A percentile compares a stretch with the other conserved stretches of the same genome.
phyloP scores from a whole-genome alignment of 2,113 vertebrate species.

The Ranitomeya imitator region DNA sequence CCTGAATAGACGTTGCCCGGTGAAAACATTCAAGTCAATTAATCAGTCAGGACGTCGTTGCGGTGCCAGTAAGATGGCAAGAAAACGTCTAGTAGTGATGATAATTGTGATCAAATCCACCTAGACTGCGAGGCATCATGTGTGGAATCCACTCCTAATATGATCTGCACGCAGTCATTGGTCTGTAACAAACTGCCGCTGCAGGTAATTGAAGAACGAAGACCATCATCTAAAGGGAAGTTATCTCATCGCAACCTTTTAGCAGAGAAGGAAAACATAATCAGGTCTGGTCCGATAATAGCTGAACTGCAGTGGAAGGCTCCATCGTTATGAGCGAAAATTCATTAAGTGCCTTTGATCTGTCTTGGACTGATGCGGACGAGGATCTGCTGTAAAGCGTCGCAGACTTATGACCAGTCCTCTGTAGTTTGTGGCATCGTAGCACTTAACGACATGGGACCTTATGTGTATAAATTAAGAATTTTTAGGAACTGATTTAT shows the following conservation, averaged over 20 bases:
- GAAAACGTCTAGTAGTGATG: background rate
- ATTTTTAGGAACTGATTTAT: no score
- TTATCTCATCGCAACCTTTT: background rate
- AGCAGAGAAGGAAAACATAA: background rate
- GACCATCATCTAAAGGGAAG: background rate
- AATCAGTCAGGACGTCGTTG: background rate
- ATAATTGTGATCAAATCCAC: conserved; percentile 33
- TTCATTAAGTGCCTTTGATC: conserved; percentile 4
- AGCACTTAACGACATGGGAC: background rate
- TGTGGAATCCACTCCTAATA: conserved; percentile 7
- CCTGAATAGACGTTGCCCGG: conserved; percentile 14
- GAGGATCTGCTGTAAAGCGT: background rate
- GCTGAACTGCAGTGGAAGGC: background rate
- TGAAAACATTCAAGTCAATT: conserved; percentile 22
- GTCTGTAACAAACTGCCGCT: background rate
- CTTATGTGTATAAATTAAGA: no score
- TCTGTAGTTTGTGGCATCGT: background rate
- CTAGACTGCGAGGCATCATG: background rate
- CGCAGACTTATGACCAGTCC: background rate
- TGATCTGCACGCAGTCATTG: background rate
- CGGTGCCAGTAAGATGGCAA: conserved; percentile 6
- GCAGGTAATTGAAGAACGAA: background rate
- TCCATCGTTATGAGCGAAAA: background rate
- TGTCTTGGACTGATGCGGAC: background rate
- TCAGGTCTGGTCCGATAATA: background rate